Evolutionary conservation across 2,797 vertebrate species (phyloP), one percentile per base, ranked within the genome.

Genomic region (Sandelia bainsii): DNA sequence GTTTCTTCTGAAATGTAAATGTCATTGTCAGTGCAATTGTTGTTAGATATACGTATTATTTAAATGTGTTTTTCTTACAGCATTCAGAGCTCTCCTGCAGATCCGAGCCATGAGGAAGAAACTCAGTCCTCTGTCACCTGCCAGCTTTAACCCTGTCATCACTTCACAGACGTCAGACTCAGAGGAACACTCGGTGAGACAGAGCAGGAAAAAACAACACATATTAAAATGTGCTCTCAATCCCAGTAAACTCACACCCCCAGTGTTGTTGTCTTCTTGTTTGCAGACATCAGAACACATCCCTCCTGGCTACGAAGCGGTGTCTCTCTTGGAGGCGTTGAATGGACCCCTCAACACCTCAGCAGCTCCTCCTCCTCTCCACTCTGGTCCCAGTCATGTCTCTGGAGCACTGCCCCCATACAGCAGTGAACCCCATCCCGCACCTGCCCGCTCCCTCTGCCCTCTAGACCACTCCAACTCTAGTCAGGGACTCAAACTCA

Each of bases 101-200:
- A 99, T 99, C 87, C 94, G 98, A 87, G 98, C 98, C 53, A 98
- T 99, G 96, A 97, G 97, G 91, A 99, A 97, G 80, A 98, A 98
- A 64, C 75, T 96, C 86, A 97, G 96, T 56, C 97, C 97, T 1
- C 90, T 98, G 72, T 96, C 98, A 0, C 97, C 97, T 1, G 85
- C 94, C 74, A 95, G 92, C 91, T 98, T 96, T 86, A 99, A 97
- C 90, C 96, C 98, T 23, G 95, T 99, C 93, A 97, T 99, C 54
- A 95, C 96, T 1, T 96, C 97, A 0, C 98, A 99, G 92, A 97
- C 96, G 0, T 98, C 98, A 0, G 98, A 99, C 91, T 98, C 97
- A 0, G 98, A 99, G 82, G 98, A 99, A 62, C 97, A 97, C 76
- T 97, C 97, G 80, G 98, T 99, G 89, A 84, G 75, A 27, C 51